Evolutionary conservation across 2,797 vertebrate genomes (phyloP), one percentile per base, ranked within the genome.

Genomic region (Falco biarmicus): DNA sequence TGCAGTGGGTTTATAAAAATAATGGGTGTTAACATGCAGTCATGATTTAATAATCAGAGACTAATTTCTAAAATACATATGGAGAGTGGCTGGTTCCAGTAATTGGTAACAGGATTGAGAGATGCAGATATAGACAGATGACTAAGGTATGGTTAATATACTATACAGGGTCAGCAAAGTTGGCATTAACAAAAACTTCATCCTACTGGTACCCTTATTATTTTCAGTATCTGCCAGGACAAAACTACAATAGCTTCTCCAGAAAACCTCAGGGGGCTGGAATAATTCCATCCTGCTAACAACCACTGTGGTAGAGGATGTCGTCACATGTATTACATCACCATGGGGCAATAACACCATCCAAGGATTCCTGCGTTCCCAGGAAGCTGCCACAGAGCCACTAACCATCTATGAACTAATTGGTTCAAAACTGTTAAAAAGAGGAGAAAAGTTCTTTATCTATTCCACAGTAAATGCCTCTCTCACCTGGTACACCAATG

Each of bases 21-120:
- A 97, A 95, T 94, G 95, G 92, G 93, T 96, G 94, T 94, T 97
- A 97, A 96, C 95, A 95, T 70, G 69, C 82, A 87, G 94, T 95
- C 95, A 95, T 96, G 96, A 97, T 96, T 97, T 96, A 97, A 96
- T 96, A 96, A 97, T 96, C 94, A 94, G 94, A 86, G 53, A 84
- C 95, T 95, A 86, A 95, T 96, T 95, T 94, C 88, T 93, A 95
- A 94, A 91, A 95, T 51, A 96, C 79, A 84, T 83, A 96, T 1
- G 1, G 78, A 77, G 51, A 78, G 51, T 34, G 41, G 48, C 54
- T 89, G 61, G 32, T 89, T 96, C 91, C 87, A 78, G 93, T 93
- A 91, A 96, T 9, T n/a, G 48, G 60, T 32, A 91, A 64, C 5
- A 60, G 84, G 82, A 86, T 7, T 21, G 32, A 92, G 64, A 92